phyloP scores from a whole-genome alignment of 2,113 vertebrate species.

The Hemibagrus wyckioides region DNA sequence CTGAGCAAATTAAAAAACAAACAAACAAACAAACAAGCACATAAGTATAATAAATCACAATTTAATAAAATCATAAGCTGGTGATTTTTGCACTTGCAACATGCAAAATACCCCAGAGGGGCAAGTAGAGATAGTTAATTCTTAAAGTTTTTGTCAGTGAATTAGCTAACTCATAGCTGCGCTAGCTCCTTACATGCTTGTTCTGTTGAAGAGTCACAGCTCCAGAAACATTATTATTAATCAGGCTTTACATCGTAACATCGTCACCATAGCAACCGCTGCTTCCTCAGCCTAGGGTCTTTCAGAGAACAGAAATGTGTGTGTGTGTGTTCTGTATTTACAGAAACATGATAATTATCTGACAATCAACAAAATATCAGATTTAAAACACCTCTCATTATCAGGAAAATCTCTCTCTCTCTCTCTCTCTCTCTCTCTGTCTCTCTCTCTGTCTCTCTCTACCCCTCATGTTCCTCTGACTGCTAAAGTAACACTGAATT shows the following conservation, averaged over 20 bases:
- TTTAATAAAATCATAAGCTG: too few relatives aligned
- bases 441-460: not conserved
- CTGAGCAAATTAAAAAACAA: not conserved
- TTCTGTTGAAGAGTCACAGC: too few relatives aligned
- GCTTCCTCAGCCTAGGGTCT: not conserved
- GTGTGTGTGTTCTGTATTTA: not conserved
- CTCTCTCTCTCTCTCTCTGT: not conserved
- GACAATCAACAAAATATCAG: not conserved
- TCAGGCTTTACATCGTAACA: not conserved
- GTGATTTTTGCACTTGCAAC: too few relatives aligned
- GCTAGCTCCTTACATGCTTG: too few relatives aligned
- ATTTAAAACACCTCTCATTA: not conserved
- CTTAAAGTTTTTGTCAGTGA: not conserved
- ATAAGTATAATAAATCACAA: not conserved
- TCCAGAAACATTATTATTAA: not conserved
- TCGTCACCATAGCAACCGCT: not conserved
- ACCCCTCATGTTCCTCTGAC: not conserved
- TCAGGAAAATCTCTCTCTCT: not conserved
- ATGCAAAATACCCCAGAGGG: too few relatives aligned
- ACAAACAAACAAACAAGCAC: too few relatives aligned
- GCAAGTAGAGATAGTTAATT: too few relatives aligned
- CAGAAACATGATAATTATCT: not conserved
- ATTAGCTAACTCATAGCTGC: not conserved
- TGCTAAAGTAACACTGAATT: constrained; percentile 62
- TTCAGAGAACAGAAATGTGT: not conserved